Evolutionary conservation across 2,888 invertebrate species (phyloP), one percentile per base, ranked within the genome.

Genomic region (Pherbina coryleti): DNA sequence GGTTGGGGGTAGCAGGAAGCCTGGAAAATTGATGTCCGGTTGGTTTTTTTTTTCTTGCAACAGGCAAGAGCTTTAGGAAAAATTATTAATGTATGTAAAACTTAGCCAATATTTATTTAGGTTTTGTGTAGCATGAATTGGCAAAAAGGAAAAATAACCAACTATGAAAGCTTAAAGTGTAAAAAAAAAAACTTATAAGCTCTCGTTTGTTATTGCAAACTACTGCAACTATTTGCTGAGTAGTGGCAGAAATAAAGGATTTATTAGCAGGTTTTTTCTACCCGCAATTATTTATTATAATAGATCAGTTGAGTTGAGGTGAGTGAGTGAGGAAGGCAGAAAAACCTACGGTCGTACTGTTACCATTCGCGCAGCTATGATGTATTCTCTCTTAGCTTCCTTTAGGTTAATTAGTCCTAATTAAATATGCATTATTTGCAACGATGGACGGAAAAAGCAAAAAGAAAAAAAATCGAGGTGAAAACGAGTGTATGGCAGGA

Each of bases 391-490:
- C 66, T 37, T 34, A 19, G 19, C 37, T 37, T 19, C 83, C 82
- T 82, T 80, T 83, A 82, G 80, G 82, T 84, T 85, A 85, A 85
- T 85, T 85, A 85, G 85, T 80, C 82, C 83, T 85, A 84, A 85
- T 85, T 84, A 85, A 83, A 84, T 84, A 84, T 85, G 84, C 84
- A 84, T 84, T 84, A 84, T 82, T 83, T 19, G 7, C n/a, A 19
- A 19, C 37, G n/a, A 17, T 19, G 44, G 11, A 2, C 14, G 25
- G 31, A 31, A n/a, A 64, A 28, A 31, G 31, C 4, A 25, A 11
- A 7, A 19, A 25, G 55, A 8, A 8, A 51, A 53, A 5, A 70
- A 11, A 19, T 11, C 1, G 19, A 67, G 22, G n/a, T 31, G 17
- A 7, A 25, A 28, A 64, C 1, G 17, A n/a, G 34, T 64, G n/a